Evolutionary conservation across 1,140 invertebrate species (phyloP).

Genomic region (Lepidurus apus): DNA sequence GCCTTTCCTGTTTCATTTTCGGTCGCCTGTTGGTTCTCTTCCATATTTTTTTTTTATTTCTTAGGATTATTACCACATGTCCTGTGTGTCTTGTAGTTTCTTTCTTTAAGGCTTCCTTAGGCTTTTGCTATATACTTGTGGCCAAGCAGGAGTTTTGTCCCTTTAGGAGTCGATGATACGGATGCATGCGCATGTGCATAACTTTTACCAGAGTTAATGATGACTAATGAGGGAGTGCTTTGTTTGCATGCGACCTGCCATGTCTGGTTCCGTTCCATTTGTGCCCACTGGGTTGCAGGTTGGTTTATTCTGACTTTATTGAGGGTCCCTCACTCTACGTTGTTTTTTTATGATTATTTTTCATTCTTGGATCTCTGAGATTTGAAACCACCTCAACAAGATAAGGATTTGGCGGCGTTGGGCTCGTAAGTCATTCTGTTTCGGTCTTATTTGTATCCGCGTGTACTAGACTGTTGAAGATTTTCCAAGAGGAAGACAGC

Average conservation of each 20-base stretch:
- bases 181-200: neutral
- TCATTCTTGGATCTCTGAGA: neutral
- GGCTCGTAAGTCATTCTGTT: neutral
- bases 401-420: neutral
- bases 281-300: neutral
- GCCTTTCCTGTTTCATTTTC: neutral
- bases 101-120: neutral
- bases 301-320: neutral
- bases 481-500: neutral
- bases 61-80: no score
- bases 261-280: conserved; percentile 19
- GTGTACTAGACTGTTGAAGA: neutral
- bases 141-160: neutral
- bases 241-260: conserved; percentile 21
- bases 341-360: neutral
- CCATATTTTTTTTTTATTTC: neutral
- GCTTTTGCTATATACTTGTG: neutral
- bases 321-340: neutral
- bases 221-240: conserved; percentile 21
- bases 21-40: neutral
- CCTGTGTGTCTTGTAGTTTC: neutral
- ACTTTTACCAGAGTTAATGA: neutral
- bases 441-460: neutral
- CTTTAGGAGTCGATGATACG: neutral
- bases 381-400: neutral